phyloP scores from a whole-genome alignment of 2,113 vertebrate genomes.

The rat (Rattus norvegicus) region DNA sequence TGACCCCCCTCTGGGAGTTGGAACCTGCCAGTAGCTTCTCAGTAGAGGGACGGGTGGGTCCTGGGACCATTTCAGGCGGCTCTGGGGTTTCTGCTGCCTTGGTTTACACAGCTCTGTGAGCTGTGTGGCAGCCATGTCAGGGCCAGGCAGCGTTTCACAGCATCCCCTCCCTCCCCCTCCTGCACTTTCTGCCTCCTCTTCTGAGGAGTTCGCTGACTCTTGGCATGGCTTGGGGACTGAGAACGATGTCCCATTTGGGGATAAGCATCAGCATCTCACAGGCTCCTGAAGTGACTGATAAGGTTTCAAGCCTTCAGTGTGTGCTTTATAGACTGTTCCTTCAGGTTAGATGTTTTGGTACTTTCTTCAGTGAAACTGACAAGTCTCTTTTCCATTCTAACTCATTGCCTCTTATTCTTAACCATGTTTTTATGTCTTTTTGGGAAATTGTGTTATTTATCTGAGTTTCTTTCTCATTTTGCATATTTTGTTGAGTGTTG shows the following conservation, averaged over 20 bases:
- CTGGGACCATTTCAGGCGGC: background rate
- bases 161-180: background rate
- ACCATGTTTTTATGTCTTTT: background rate
- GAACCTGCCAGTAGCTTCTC: background rate
- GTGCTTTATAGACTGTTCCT: background rate
- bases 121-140: background rate
- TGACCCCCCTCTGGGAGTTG: background rate
- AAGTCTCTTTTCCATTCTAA: background rate
- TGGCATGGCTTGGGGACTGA: background rate
- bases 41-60: background rate
- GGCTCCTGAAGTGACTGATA: background rate
- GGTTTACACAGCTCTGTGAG: background rate
- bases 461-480: constrained; percentile 20
- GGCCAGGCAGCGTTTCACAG: background rate
- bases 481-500: constrained; percentile 44
- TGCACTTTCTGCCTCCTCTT: background rate
- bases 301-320: background rate
- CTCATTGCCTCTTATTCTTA: background rate
- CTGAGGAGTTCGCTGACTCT: background rate
- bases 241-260: background rate
- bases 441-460: background rate
- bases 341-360: background rate
- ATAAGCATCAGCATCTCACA: background rate
- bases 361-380: background rate
- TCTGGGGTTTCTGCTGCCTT: background rate